These are phyloP conservation scores for Peribatodes rhomboidaria DNA, from an alignment of 2,888 invertebrate species.

Conservation along the genomic window DNA sequence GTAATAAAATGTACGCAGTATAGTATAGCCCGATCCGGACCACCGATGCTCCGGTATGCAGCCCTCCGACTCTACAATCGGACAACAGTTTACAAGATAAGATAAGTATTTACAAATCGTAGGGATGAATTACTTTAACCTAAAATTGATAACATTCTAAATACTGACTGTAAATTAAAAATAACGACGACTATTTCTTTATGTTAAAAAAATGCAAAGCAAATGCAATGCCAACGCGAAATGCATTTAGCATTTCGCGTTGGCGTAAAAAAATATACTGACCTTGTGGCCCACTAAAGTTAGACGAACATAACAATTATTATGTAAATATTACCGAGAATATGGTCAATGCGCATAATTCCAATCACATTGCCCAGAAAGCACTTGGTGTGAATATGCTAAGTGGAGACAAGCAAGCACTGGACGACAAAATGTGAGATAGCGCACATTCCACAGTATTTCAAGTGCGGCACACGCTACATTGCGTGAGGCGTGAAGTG, in stretches of 20 bases:
- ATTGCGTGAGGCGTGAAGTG: conserved; percentile 68
- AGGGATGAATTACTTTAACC: conserved; percentile 15
- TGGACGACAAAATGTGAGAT: conserved; percentile 38
- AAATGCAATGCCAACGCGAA: too few relatives aligned
- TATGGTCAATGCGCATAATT: conserved; percentile 37
- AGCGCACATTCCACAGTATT: conserved; percentile 36
- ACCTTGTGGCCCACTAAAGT: conserved; percentile 46
- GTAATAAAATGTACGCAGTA: conserved; percentile 65
- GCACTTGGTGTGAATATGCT: conserved; percentile 28
- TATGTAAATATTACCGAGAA: conserved; percentile 47
- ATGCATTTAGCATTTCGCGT: conserved; percentile 33
- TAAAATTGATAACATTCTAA: conserved; percentile 5
- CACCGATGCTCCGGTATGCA: conserved; percentile 60
- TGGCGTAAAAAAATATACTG: conserved; percentile 38
- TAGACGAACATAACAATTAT: conserved; percentile 43
- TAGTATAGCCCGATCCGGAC: conserved; percentile 53
- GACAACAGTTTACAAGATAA: conserved; percentile 50
- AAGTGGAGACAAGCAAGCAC: conserved; percentile 44
- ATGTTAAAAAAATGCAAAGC: conserved; percentile 18
- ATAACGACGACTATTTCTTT: conserved; percentile 11
- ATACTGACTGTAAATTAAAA: conserved; percentile 9
- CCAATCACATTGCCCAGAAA: conserved; percentile 33
- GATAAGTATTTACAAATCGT: conserved; percentile 41
- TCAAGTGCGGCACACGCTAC: conserved; percentile 60
- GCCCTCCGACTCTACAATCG: conserved; percentile 55